These are phyloP conservation scores for Drosophila limbata DNA, from an alignment of 2,888 invertebrate genomes.

Conservation along the genomic window DNA sequence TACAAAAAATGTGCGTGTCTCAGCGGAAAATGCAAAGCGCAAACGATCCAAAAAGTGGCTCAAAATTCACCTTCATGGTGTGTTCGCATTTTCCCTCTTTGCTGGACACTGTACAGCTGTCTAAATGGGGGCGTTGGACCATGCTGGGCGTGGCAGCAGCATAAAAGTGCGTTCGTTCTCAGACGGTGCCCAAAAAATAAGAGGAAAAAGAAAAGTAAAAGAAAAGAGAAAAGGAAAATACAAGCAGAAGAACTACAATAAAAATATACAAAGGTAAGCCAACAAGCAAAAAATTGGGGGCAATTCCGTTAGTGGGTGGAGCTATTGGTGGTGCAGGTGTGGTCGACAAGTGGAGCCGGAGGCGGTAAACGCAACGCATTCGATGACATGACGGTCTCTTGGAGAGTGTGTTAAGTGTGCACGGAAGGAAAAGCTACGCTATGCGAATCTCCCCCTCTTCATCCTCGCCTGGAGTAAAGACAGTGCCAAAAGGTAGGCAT, in stretches of 20 bases:
- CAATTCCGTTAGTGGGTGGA: neutral
- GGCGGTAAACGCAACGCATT: conserved; percentile 23
- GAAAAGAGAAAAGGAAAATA: conserved; percentile 1
- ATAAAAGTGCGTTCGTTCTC: conserved; percentile 21
- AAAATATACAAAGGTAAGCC: conserved; percentile 42
- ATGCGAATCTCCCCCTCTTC: too few relatives aligned
- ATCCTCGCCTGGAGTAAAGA: too few relatives aligned
- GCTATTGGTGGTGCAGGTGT: conserved; percentile 1
- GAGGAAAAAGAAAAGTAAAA: neutral
- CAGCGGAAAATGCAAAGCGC: conserved; percentile 49
- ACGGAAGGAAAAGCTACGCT: neutral
- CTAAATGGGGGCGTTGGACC: conserved; percentile 5
- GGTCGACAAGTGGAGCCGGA: conserved; percentile 12
- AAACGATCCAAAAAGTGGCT: conserved; percentile 35
- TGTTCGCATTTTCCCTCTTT: conserved; percentile 16
- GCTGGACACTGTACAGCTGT: conserved; percentile 11
- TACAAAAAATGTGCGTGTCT: conserved; percentile 53
- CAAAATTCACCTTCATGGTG: conserved; percentile 24
- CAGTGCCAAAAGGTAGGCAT: too few relatives aligned
- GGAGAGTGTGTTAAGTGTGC: neutral
- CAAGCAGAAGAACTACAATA: conserved; percentile 1
- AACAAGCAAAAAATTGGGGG: conserved; percentile 49
- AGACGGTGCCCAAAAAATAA: conserved; percentile 1
- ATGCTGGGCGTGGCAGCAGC: conserved; percentile 12
- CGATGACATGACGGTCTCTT: conserved; percentile 21